Evolutionary conservation across 2,113 vertebrate genomes (phyloP), one percentile per base, ranked within the genome.

Genomic region (Charina bottae): DNA sequence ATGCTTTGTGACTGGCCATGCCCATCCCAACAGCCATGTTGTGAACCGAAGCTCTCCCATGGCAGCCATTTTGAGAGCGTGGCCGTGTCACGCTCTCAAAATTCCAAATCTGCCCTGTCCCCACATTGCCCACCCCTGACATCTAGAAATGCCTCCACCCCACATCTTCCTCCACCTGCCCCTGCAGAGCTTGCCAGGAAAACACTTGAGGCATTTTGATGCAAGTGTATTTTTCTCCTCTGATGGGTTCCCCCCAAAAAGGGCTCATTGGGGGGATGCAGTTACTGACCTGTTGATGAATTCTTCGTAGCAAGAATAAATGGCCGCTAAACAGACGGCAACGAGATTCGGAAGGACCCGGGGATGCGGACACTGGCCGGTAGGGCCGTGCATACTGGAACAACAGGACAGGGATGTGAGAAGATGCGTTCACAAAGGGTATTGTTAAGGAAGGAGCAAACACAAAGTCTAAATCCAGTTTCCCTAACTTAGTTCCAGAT

Each of bases 281-380:
- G 94, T 3, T 12, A 97, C 98, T 97, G 93, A 99, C 99, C 99
- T 99, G 99, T 99, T 99, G 97, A 99, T 99, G 96, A 99, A 99
- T 96, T 99, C 99, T 96, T 99, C 99, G 0, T 99, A 99, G 97
- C 99, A 99, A 53, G 99, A 99, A 95, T 99, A 99, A 96, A 99
- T 99, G 96, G 99, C 99, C 62, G 99, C 99, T 95, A 99, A 98
- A 95, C 99, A 99, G 90, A 99, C 99, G 0, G 99, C 99, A 94
- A 99, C 99, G 78, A 99, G 98, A 97, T 99, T 99, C 91, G 99
- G 99, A 95, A 99, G 98, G 93, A 99, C 99, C 23, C 99, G 98
- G 68, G 99, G 99, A 95, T 99, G 99, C 86, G 99, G 99, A 96
- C 99, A 99, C 95, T 99, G 99, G 68, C 99, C 99, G 0, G 99